Evolutionary conservation across 2,888 invertebrate species (phyloP).

Genomic region (Dicyrtomina minuta): DNA sequence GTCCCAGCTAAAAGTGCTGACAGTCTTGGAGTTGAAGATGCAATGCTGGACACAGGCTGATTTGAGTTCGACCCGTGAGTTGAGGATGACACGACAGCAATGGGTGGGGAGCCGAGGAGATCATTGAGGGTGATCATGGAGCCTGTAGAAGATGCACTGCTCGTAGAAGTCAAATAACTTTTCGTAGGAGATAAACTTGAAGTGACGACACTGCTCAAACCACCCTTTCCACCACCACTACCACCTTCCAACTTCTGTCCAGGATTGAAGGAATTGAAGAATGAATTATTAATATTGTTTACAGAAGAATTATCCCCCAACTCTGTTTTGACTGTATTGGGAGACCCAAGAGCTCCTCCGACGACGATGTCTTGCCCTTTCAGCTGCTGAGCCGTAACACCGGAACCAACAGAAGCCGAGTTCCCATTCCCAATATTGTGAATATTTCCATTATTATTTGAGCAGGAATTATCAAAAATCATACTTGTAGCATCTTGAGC

Average conservation of each 20-base stretch:
- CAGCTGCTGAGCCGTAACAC: neutral
- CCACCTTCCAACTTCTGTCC: conserved; percentile 34
- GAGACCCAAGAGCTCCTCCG: neutral
- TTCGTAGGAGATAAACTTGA: conserved; percentile 31
- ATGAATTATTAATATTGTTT: neutral
- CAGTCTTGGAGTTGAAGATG: conserved; percentile 62
- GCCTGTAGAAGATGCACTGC: neutral
- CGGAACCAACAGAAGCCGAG: neutral
- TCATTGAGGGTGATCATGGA: conserved; percentile 47
- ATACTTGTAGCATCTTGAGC: no score
- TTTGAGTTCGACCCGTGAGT: conserved; percentile 2
- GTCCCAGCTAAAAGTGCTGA: conserved; percentile 65
- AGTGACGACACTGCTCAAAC: conserved; percentile 10
- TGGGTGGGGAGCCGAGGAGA: conserved; percentile 48
- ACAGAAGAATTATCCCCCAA: neutral
- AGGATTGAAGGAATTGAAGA: conserved; percentile 37
- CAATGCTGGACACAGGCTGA: conserved; percentile 35
- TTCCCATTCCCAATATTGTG: neutral
- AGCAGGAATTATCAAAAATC: neutral
- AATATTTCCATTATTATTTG: neutral
- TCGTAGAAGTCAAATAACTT: neutral
- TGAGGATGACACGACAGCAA: conserved; percentile 37
- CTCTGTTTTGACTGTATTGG: conserved; percentile 7
- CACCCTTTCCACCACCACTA: neutral
- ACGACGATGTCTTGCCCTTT: neutral